A percentile compares a stretch with the other conserved stretches of the same genome.
Evolutionary conservation across 2,888 invertebrate genomes (phyloP).

Genomic region (Mythimna pallens): DNA sequence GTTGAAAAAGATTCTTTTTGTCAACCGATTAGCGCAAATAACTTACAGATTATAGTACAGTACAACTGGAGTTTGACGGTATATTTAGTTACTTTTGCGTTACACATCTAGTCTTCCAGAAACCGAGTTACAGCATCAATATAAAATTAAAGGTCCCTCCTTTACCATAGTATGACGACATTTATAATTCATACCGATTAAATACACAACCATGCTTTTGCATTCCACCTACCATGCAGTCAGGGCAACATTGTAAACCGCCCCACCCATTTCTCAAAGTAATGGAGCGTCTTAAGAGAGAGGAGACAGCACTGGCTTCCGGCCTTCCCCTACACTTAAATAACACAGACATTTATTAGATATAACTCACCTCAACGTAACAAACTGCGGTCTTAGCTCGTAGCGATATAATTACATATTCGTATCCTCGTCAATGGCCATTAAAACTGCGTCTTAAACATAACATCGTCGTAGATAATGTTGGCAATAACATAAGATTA

Average conservation of each 20-base stretch:
- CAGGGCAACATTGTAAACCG: slow-evolving; percentile 1
- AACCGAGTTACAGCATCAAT: neutral
- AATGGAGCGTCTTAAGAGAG: slow-evolving; percentile 34
- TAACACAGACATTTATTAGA: slow-evolving; percentile 29
- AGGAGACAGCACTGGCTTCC: slow-evolving; percentile 30
- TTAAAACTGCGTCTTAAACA: slow-evolving; percentile 39
- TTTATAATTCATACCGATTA: neutral
- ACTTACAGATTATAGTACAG: neutral
- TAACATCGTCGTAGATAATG: slow-evolving; percentile 42
- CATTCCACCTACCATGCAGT: neutral
- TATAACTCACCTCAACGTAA: slow-evolving; percentile 31
- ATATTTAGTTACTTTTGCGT: neutral
- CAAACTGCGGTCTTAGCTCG: slow-evolving; percentile 15
- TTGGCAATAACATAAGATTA: slow-evolving; percentile 43
- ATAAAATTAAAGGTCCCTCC: neutral
- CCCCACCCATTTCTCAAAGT: slow-evolving; percentile 22
- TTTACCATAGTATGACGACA: neutral
- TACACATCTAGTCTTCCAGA: neutral
- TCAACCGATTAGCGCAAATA: too few relatives aligned
- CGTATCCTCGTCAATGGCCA: slow-evolving; percentile 37
- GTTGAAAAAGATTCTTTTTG: neutral
- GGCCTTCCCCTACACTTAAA: slow-evolving; percentile 46
- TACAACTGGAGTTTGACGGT: neutral
- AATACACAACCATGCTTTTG: neutral
- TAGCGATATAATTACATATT: slow-evolving; percentile 42